These are phyloP conservation scores for Galeopterus variegatus DNA, from an alignment of 2,113 vertebrate species.

Conservation along the genomic window DNA sequence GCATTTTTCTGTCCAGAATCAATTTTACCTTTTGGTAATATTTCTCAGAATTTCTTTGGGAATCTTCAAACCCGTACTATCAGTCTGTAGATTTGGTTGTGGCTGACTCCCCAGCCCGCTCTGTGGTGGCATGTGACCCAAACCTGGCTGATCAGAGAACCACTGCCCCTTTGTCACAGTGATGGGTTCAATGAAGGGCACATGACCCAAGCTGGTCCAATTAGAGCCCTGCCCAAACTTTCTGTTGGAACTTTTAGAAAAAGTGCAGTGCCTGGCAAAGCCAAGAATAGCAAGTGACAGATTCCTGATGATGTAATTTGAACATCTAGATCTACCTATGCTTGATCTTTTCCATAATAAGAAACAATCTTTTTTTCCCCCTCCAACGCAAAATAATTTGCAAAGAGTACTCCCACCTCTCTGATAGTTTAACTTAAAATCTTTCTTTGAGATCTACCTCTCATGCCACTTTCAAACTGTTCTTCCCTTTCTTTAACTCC, in stretches of 20 bases:
- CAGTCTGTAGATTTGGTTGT: background rate
- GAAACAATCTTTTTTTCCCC: background rate
- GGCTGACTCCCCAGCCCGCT: background rate
- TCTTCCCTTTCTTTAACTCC: slow-evolving; percentile 41
- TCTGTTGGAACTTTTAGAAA: background rate
- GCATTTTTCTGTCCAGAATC: background rate
- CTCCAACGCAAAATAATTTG: background rate
- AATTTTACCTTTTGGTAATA: background rate
- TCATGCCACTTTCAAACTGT: background rate
- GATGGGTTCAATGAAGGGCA: background rate
- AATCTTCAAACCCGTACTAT: background rate
- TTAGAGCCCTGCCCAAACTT: too few relatives aligned
- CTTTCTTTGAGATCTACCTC: background rate
- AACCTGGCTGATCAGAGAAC: background rate
- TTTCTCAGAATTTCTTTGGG: background rate
- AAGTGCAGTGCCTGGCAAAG: background rate
- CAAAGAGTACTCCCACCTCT: background rate
- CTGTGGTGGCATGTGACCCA: background rate
- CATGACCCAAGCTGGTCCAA: background rate
- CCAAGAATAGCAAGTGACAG: slow-evolving; percentile 1
- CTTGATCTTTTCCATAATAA: background rate
- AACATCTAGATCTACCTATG: background rate
- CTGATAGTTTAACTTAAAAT: background rate
- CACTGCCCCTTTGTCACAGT: background rate
- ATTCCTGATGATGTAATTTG: background rate